Evolutionary conservation across 2,888 invertebrate genomes (phyloP), one percentile per base, ranked within the genome.

Genomic region (Stenodera caucasica): DNA sequence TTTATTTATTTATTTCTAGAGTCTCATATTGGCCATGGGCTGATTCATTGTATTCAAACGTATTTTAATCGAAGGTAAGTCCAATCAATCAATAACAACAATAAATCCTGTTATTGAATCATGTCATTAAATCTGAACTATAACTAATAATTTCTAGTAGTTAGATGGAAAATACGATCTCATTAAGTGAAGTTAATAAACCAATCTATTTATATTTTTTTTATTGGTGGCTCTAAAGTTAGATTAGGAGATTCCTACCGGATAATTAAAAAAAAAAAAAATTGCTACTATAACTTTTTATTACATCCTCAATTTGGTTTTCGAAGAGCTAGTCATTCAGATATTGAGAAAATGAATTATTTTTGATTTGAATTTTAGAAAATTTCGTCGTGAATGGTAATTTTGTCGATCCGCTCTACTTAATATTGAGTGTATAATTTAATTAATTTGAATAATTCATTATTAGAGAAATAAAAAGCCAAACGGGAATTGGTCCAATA

Each of bases 21-120:
- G 15, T 40, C 18, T 9, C 15, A 18, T 3, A 40, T 18, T 60
- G 62, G 67, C 67, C 67, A 69, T 67, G 67, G 67, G 66, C 68
- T 63, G 63, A 67, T 63, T 61, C 60, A 55, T 33, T 40, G 35
- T 30, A 49, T 53, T 26, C 58, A 49, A 40, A n/a, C 56, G 54
- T n/a, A 55, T 30, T 52, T 11, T 32, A 56, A 57, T 32, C 49
- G 40, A 58, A 53, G 61, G 58, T 58, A 53, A 64, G 61, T 55
- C n/a, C 37, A 18, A 40, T 40, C 37, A 40, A 40, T 35, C 11
- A 12, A 33, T 37, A 40, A 9, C 37, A 40, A 15, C 37, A 18
- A 40, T 40, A 40, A 40, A 40, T 40, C 18, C 2, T 18, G 9
- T 8, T 9, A 2, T 40, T 40, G 9, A 37, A 37, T 15, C 15